phyloP scores from a whole-genome alignment of 23 tunicate species.

The Styela clava region DNA sequence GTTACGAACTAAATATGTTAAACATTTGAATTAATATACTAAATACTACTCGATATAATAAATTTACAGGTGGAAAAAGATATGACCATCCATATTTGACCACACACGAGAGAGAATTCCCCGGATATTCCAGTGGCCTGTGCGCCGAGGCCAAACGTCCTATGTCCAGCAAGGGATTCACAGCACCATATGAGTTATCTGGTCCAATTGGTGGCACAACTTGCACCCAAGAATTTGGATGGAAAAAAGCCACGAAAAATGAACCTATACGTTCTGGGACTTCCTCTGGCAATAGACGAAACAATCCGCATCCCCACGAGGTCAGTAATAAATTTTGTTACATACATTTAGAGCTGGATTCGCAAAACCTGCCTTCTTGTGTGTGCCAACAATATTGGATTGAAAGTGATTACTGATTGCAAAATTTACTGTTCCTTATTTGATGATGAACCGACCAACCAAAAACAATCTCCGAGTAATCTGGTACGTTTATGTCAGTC shows the following conservation, averaged over 20 bases:
- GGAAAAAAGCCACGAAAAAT: constrained; percentile 44
- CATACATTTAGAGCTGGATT: too few species aligned
- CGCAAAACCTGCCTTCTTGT: too few species aligned
- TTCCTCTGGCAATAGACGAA: constrained; percentile 75
- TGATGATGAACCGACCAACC: too few species aligned
- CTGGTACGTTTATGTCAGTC: too few species aligned
- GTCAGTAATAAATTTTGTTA: constrained; percentile 34
- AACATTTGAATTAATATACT: too few species aligned
- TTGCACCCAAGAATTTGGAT: constrained; percentile 49
- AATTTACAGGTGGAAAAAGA: constrained; percentile 19
- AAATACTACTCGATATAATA: too few species aligned
- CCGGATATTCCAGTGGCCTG: constrained; percentile 60
- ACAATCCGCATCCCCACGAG: constrained; percentile 90
- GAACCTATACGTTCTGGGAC: constrained; percentile 87
- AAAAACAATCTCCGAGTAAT: too few species aligned
- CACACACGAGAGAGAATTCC: constrained; percentile 66
- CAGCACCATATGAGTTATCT: constrained; percentile 30
- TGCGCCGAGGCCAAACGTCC: constrained; percentile 79
- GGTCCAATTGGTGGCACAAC: constrained; percentile 57
- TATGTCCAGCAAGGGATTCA: constrained; percentile 71
- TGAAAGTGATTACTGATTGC: too few species aligned
- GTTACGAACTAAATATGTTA: too few species aligned
- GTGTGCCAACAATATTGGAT: too few species aligned
- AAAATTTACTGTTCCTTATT: too few species aligned
- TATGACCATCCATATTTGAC: constrained; percentile 71